Base-by-base conservation (phyloP, 1,140 invertebrate species). In the Paraescarpia echinospica region DNA sequence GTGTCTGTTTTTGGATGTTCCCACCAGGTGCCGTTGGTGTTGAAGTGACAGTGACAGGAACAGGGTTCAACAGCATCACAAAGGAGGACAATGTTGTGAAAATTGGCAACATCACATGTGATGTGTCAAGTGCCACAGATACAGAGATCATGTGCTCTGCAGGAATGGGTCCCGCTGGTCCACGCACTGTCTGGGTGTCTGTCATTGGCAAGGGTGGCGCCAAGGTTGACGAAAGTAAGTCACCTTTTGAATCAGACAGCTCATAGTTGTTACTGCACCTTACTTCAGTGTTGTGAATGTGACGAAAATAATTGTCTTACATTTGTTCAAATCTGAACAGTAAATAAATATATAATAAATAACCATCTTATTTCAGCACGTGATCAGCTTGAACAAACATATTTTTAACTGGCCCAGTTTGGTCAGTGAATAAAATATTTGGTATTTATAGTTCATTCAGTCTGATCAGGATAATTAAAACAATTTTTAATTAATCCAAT, bases 81-180 rank as follows among this genome's bases (percentile, higher is more conserved):
- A 5, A 35, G 0, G 89, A 93, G 4, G 92, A 94, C 34, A 95
- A 94, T 48, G 77, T 27, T n/a, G 95, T 95, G 1, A 93, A 33
- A 18, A 94, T 95, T 89, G 95, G 94, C 6, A 93, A 92, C 48
- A 91, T 93, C 18, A 91, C 31, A 33, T 95, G 95, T 92, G 35
- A 34, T 90, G 93, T 94, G 12, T 93, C 91, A 8, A n/a, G 51
- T 34, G 91, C 93, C 14, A 90, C 93, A 34, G 33, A 90, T 22
- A 94, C 93, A 33, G 59, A 92, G 34, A 93, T 88, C 77, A 33
- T 31, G 34, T 91, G 91, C 89, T 48, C 91, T 92, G 33, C 35
- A 77, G 91, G n/a, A 48, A 51, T 89, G 34, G 41, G 41, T 91
- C 41, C 91, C 18, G 91, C 91, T 22, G 91, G 91, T 48, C 2